These are phyloP conservation scores for Meloe dianella DNA, from an alignment of 2,888 invertebrate species.

Conservation along the genomic window DNA sequence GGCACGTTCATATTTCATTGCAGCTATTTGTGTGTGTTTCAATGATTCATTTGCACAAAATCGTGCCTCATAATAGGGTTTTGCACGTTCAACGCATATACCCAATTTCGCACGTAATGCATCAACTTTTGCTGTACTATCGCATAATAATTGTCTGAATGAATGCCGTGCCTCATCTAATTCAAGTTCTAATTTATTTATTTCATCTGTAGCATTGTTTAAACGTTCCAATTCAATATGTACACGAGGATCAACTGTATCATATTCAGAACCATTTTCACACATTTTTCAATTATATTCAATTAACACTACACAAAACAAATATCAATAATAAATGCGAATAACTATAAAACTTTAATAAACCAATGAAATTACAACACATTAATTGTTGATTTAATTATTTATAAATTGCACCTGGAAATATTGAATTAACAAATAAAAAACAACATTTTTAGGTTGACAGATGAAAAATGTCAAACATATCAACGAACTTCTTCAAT, in stretches of 20 bases:
- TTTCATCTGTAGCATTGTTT: conserved; percentile 90
- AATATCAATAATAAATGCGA: conserved; percentile 8
- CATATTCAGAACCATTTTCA: conserved; percentile 66
- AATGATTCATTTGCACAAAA: conserved; percentile 84
- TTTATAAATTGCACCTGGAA: too few relatives aligned
- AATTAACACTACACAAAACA: background rate
- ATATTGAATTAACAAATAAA: conserved; percentile 14
- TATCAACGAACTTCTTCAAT: background rate
- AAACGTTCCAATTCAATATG: conserved; percentile 88
- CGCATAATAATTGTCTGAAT: conserved; percentile 81
- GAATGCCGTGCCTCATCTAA: conserved; percentile 84
- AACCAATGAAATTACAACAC: background rate
- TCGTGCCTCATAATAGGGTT: conserved; percentile 89
- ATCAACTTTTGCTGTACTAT: conserved; percentile 83
- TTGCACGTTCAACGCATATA: conserved; percentile 83
- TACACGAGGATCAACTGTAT: conserved; percentile 81
- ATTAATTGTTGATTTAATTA: background rate
- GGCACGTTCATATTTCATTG: conserved; percentile 82
- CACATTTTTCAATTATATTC: conserved; percentile 58
- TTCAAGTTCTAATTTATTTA: conserved; percentile 88
- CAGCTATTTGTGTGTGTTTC: conserved; percentile 83
- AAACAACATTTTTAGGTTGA: conserved; percentile 32
- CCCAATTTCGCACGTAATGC: conserved; percentile 81
- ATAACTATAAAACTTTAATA: too few relatives aligned
- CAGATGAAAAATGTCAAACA: conserved; percentile 21